Evolutionary conservation across 2,797 vertebrate genomes (phyloP).

Genomic region (Anomalospiza imberbis): DNA sequence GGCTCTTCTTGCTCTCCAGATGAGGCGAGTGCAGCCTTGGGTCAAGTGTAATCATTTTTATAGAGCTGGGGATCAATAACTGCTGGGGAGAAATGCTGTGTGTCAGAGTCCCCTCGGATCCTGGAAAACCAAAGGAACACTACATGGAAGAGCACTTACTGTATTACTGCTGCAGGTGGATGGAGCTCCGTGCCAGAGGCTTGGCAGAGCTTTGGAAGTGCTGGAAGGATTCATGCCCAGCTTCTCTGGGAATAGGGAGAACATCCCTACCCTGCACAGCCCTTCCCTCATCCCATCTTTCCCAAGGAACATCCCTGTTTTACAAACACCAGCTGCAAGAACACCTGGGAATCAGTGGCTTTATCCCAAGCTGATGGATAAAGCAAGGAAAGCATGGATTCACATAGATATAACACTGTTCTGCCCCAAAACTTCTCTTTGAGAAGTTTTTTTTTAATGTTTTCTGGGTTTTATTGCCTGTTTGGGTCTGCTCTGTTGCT

Average conservation of each 20-base stretch:
- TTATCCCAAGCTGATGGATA: neutral
- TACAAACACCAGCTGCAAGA: neutral
- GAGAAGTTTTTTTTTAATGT: neutral
- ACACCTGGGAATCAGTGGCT: neutral
- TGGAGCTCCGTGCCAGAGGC: neutral
- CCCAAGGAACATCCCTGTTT: neutral
- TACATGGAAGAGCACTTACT: constrained; percentile 44
- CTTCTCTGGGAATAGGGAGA: neutral
- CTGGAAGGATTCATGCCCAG: neutral
- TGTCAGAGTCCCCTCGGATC: neutral
- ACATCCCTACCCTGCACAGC: neutral
- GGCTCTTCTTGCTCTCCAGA: neutral
- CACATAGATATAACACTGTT: neutral
- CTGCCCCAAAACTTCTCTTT: neutral
- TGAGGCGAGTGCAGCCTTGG: neutral
- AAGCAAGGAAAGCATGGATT: neutral
- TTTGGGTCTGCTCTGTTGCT: neutral
- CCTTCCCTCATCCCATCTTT: neutral
- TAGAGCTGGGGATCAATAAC: constrained; percentile 67
- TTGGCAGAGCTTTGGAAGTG: neutral
- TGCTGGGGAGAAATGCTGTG: constrained; percentile 50
- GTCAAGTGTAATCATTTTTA: constrained; percentile 76
- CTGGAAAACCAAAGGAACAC: constrained; percentile 11
- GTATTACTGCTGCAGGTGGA: neutral
- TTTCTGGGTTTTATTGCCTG: neutral